phyloP scores from a whole-genome alignment of 2,113 vertebrate species.

The Salminus brasiliensis region DNA sequence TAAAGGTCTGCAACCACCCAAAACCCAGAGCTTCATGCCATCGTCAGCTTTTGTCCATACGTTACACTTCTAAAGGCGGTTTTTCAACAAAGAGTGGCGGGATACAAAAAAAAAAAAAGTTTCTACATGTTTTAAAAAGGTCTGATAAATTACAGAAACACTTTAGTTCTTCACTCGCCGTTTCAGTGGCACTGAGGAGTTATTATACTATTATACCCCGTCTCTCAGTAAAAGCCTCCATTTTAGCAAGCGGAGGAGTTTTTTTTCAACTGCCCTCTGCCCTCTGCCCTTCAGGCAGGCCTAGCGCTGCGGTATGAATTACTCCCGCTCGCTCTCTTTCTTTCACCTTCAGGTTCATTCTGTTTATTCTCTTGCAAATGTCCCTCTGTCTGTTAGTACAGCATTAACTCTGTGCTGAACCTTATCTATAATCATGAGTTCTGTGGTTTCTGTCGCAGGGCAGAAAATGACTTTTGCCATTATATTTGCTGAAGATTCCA shows the following conservation, averaged over 20 bases:
- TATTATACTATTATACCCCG: not conserved
- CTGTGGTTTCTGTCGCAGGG: not conserved
- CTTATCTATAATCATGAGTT: not conserved
- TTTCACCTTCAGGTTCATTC: not conserved
- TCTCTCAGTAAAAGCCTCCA: conserved; percentile 8
- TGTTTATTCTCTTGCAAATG: not conserved
- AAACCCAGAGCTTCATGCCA: not conserved
- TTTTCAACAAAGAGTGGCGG: not conserved
- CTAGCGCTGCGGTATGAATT: not conserved
- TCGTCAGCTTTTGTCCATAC: conserved; percentile 1
- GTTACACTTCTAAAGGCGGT: not conserved
- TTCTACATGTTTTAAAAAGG: not conserved
- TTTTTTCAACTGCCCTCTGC: not conserved
- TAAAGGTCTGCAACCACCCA: not conserved
- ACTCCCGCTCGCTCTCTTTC: not conserved
- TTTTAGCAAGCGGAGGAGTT: not conserved
- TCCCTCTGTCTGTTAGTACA: not conserved
- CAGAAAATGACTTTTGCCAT: not conserved
- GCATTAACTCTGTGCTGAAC: not conserved
- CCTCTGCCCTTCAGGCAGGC: not conserved
- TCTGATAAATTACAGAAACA: not conserved
- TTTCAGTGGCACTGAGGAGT: not conserved
- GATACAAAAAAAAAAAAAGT: not conserved
- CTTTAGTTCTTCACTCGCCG: not conserved
- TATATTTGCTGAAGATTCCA: not conserved